Evolutionary conservation across 92 coral and sea anemone genomes (phyloP), one percentile per base, ranked within the genome.

Genomic region (Zoanthus sansibaricus): DNA sequence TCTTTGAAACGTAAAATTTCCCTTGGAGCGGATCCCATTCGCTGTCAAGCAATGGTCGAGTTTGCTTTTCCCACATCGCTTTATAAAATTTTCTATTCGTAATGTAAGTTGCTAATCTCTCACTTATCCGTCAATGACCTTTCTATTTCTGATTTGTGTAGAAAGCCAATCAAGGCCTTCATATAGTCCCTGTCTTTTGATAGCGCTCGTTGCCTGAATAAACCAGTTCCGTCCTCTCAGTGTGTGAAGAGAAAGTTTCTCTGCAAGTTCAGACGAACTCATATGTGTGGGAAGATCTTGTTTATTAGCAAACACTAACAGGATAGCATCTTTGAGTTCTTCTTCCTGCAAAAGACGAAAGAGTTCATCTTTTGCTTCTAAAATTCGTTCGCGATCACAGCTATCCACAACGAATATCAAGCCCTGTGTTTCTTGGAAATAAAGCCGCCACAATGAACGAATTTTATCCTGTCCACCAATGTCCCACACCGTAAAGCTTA

Each of bases 381-480:
- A 72, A 7, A 97, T 89, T 14, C 99, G 91, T 15, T 92, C 98
- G n/a, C 94, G 79, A 72, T 97, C 99, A 46, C 92, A 95, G 86
- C 99, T 97, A 37, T 97, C 99, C 32, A 97, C 98, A 21, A 97
- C 99, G 68, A 97, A 97, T 18, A 97, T 91, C 12, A 97, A 90
- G 10, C 99, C 99, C 75, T 97, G 98, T 37, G 98, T 97, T 86
- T 97, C 98, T 86, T 97, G 99, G 68, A 92, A 97, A 87, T 97
- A 97, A 0, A 97, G 90, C 15, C 99, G 92, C 99, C 99, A 97
- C 16, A 97, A 78, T 3, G 93, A 92, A 47, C 99, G 98, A 52
- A 97, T 97, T 82, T 97, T 97, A 86, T 95, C 99, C 85, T 97
- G 99, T 7, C 99, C 99, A 9, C 99, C 99, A 32, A 97, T 97